Evolutionary conservation across 2,797 vertebrate genomes (phyloP), one percentile per base, ranked within the genome.

Genomic region (Sebastes itinus): DNA sequence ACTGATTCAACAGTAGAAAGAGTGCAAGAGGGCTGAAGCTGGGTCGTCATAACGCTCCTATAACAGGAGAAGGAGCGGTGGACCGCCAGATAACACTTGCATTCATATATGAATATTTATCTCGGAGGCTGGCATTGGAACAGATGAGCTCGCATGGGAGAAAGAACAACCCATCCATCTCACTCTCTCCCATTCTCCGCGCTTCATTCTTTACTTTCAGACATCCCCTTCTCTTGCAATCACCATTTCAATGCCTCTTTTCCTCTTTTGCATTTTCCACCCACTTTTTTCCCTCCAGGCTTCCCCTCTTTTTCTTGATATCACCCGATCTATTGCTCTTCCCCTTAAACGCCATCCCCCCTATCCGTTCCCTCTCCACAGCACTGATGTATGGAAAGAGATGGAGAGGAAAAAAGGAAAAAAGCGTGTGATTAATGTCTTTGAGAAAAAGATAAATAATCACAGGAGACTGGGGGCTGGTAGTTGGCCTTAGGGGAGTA

Each of bases 391-490:
- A 93, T 91, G 87, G 86, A 90, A 88, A 83, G 90, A 80, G 83
- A 91, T 84, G 78, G 82, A 75, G 68, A 27, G 16, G 20, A 32
- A 23, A 78, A 87, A 87, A 85, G 82, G 69, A 60, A 87, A 82
- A 91, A 89, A 83, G 89, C 66, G 2, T 87, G 90, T 95, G 94
- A 95, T 95, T 95, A 95, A 95, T 95, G 93, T 94, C 93, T 94
- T 91, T 90, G 88, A 94, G 93, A 94, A 92, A 94, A 94, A 94
- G 93, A 95, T 95, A 94, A 95, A 95, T 94, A 95, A 95, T 95
- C 94, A 94, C 93, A 94, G 88, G 94, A 95, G 94, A 95, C 94
- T 93, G 90, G 92, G 94, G 94, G 92, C 92, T 94, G 94, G 92
- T 94, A 94, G 92, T 93, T 94, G 92, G 93, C 93, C 94, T 93